These are phyloP conservation scores for Xiphophorus maculatus DNA, from an alignment of 2,113 vertebrate genomes.

Conservation along the genomic window DNA sequence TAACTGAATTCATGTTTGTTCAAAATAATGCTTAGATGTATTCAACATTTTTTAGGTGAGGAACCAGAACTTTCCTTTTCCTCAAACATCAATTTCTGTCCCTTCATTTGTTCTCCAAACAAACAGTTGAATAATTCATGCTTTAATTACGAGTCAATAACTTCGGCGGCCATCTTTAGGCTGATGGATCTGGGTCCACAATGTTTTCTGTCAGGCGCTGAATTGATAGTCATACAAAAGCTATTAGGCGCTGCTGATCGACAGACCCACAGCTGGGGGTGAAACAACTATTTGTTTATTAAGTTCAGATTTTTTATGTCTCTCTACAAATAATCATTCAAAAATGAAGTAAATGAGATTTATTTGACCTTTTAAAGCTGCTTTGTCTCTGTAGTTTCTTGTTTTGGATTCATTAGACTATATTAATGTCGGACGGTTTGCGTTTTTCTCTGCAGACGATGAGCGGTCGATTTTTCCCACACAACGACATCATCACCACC, in stretches of 20 bases:
- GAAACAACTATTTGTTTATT: constrained; percentile 37
- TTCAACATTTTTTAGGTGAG: neutral
- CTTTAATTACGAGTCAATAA: constrained; percentile 71
- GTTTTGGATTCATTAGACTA: neutral
- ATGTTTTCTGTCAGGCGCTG: constrained; percentile 29
- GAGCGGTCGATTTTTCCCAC: constrained; percentile 81
- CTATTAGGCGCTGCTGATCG: constrained; percentile 41
- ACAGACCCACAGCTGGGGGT: constrained; percentile 37
- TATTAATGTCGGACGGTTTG: neutral
- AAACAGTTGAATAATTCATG: constrained; percentile 69
- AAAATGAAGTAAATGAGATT: neutral
- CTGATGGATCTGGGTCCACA: constrained; percentile 48
- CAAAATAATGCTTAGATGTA: neutral
- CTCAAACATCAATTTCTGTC: neutral
- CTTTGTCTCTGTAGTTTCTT: neutral
- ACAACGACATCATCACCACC: constrained; percentile 74
- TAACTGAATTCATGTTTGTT: neutral
- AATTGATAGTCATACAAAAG: constrained; percentile 39
- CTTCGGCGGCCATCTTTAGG: constrained; percentile 53
- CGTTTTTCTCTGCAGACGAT: constrained; percentile 72
- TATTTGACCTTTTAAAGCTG: neutral
- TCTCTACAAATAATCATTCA: neutral
- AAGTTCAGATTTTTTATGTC: constrained; percentile 5
- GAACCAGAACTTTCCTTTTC: constrained; percentile 6
- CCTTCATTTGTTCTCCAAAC: constrained; percentile 8